Evolutionary conservation across 2,113 vertebrate species (phyloP).

Genomic region (Anguilla japonica): DNA sequence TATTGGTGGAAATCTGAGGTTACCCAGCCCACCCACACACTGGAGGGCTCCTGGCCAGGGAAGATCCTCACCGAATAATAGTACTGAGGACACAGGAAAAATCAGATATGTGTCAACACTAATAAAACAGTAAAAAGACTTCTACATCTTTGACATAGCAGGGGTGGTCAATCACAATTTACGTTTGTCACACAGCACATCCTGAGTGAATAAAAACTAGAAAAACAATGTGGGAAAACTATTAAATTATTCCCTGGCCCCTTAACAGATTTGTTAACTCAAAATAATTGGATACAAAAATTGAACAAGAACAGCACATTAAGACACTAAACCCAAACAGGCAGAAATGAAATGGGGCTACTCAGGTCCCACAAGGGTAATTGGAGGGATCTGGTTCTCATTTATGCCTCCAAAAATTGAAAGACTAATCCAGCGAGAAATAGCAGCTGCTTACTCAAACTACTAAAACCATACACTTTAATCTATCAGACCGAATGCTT

Average conservation of each 20-base stretch:
- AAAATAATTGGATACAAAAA: too few species aligned
- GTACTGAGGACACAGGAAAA: slow-evolving; percentile 72
- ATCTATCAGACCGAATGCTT: neutral
- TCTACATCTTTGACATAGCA: neutral
- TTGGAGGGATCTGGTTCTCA: too few species aligned
- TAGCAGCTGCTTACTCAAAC: neutral
- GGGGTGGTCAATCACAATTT: neutral
- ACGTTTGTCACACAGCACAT: too few species aligned
- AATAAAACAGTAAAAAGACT: neutral
- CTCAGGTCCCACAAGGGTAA: too few species aligned
- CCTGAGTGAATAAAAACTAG: too few species aligned
- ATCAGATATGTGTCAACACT: slow-evolving; percentile 17
- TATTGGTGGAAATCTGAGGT: slow-evolving; percentile 96
- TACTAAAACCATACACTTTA: neutral
- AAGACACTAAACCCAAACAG: too few species aligned
- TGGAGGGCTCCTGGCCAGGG: slow-evolving; percentile 91
- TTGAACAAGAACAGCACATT: too few species aligned
- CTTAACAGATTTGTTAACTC: too few species aligned
- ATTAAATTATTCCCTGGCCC: too few species aligned
- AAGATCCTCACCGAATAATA: slow-evolving; percentile 95
- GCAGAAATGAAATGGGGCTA: too few species aligned
- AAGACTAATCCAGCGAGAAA: neutral
- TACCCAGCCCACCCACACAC: slow-evolving; percentile 96
- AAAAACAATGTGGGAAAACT: neutral
- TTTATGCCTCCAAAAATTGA: too few species aligned